phyloP scores from a whole-genome alignment of 1,140 invertebrate genomes.

The Lethrus apterus region DNA sequence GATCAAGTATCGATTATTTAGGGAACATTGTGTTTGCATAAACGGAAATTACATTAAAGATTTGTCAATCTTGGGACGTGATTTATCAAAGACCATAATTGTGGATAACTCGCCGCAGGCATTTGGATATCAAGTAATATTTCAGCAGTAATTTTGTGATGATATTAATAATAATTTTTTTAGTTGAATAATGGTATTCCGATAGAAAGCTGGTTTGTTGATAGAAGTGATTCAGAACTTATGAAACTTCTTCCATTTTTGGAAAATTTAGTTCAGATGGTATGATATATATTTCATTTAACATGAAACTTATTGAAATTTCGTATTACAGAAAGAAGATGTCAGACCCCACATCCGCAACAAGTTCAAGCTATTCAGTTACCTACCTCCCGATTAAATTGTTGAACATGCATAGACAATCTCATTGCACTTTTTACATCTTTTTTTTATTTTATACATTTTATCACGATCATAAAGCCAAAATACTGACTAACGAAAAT shows the following conservation, averaged over 20 bases:
- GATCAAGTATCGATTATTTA: conserved; percentile 87
- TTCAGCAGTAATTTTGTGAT: conserved; percentile 7
- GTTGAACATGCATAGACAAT: conserved; percentile 28
- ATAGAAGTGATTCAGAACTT: conserved; percentile 82
- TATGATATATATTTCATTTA: conserved; percentile 32
- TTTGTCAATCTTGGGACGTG: conserved; percentile 84
- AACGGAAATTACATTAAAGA: conserved; percentile 98
- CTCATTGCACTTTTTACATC: too few species aligned
- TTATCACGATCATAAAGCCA: too few species aligned
- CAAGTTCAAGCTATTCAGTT: conserved; percentile 81
- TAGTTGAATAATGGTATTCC: conserved; percentile 95
- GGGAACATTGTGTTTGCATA: conserved; percentile 92
- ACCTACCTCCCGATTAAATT: conserved; percentile 75
- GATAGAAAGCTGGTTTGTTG: conserved; percentile 96
- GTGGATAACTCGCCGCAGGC: conserved; percentile 91
- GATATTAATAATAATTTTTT: conserved; percentile 33
- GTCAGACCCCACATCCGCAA: conserved; percentile 84
- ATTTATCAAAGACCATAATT: conserved; percentile 86
- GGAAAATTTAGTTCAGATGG: conserved; percentile 72
- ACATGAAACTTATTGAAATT: conserved; percentile 13
- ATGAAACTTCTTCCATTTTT: conserved; percentile 91
- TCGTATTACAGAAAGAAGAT: conserved; percentile 72
- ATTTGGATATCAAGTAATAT: conserved; percentile 74
- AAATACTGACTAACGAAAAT: too few species aligned
- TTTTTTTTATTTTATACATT: too few species aligned